Evolutionary conservation across 2,113 vertebrate species (phyloP).

Genomic region (Madoqua kirkii): DNA sequence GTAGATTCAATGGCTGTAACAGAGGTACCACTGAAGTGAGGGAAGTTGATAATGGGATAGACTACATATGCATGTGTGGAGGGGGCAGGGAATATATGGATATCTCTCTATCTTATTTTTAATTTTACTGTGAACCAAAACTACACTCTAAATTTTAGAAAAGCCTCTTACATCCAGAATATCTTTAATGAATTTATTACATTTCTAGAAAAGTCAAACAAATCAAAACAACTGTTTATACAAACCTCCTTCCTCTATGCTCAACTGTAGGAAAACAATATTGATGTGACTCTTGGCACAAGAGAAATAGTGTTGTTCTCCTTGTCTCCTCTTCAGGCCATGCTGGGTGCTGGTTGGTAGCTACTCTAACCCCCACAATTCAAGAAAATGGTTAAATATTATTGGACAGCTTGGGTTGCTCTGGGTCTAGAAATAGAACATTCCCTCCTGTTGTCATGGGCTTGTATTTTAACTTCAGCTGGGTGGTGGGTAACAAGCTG

Average conservation of each 20-base stretch:
- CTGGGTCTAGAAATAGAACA: neutral
- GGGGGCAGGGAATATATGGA: neutral
- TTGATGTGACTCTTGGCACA: neutral
- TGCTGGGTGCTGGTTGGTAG: neutral
- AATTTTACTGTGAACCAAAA: neutral
- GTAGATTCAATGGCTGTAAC: neutral
- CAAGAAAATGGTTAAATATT: neutral
- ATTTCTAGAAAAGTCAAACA: neutral
- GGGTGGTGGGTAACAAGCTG: neutral
- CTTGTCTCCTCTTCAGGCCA: neutral
- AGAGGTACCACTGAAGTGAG: neutral
- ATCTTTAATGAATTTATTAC: neutral
- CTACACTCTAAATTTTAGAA: neutral
- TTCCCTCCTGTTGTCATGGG: neutral
- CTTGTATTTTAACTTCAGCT: neutral
- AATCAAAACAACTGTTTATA: neutral
- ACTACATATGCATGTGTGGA: neutral
- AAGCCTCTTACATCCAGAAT: neutral
- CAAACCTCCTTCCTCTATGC: neutral
- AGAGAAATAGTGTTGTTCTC: neutral
- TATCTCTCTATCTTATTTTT: neutral
- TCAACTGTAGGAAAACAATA: neutral
- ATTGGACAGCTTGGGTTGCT: neutral
- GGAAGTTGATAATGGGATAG: neutral
- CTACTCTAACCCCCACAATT: neutral